Conservation (phyloP, 1,140 invertebrate genomes). For the Drosophila aff. region DNA sequence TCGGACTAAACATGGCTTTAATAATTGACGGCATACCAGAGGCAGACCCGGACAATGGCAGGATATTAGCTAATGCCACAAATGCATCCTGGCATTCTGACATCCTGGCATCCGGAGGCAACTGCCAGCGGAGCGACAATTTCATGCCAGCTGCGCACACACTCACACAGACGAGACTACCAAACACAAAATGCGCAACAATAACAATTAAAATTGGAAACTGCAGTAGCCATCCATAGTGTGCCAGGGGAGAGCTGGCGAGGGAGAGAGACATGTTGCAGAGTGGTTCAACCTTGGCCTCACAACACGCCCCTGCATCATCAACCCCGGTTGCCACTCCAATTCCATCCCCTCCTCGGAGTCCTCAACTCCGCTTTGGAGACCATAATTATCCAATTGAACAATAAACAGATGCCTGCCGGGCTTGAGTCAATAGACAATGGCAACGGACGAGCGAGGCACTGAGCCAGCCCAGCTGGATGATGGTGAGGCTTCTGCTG, state of each 20-base stretch:
- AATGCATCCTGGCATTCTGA: slow-evolving; percentile 64
- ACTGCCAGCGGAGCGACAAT: slow-evolving; percentile 49
- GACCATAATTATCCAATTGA: slow-evolving; percentile 82
- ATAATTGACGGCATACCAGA: slow-evolving; percentile 63
- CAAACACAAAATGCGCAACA: slow-evolving; percentile 65
- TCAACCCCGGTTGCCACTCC: neutral
- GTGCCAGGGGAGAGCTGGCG: slow-evolving; percentile 13
- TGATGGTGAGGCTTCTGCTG: slow-evolving; percentile 18
- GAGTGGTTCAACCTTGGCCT: slow-evolving; percentile 51
- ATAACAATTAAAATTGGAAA: slow-evolving; percentile 78
- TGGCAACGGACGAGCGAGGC: slow-evolving; percentile 11
- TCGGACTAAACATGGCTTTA: slow-evolving; percentile 56
- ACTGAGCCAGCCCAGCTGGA: slow-evolving; percentile 53
- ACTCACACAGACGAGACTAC: slow-evolving; percentile 22
- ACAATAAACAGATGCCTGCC: slow-evolving; percentile 79
- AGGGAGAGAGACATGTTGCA: neutral
- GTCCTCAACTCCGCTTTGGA: slow-evolving; percentile 30
- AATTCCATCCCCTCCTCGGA: neutral
- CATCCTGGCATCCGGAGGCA: slow-evolving; percentile 40
- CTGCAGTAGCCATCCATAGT: slow-evolving; percentile 50
- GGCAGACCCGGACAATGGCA: slow-evolving; percentile 47
- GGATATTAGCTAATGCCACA: slow-evolving; percentile 76
- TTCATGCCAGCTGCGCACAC: slow-evolving; percentile 69
- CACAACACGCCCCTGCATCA: slow-evolving; percentile 29
- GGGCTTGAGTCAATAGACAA: slow-evolving; percentile 77